Conservation (phyloP, 2,888 invertebrate species). For the Eupithecia insigniata region DNA sequence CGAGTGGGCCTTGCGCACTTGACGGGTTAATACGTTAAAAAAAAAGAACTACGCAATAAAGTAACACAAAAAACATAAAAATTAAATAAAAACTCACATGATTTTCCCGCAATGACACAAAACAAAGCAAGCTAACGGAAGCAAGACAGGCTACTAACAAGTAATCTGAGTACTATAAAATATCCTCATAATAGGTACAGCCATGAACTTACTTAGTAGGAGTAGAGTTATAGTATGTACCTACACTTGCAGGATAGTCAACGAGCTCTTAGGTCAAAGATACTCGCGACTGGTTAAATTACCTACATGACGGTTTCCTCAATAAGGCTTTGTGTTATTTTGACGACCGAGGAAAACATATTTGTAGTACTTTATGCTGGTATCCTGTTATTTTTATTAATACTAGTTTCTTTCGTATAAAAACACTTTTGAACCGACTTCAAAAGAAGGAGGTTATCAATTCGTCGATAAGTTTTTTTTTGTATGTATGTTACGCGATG, state of each 20-base stretch:
- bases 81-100: neutral
- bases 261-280: neutral
- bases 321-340: neutral
- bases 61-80: neutral
- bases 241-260: neutral
- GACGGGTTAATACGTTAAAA: too few species aligned
- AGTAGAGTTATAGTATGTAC: neutral
- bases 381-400: too few species aligned
- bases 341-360: too few species aligned
- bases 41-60: neutral
- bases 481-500: too few species aligned
- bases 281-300: neutral
- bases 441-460: too few species aligned
- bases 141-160: constrained; percentile 7
- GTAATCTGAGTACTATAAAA: constrained; percentile 4
- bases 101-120: neutral
- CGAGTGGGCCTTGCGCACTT: too few species aligned
- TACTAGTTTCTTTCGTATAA: too few species aligned
- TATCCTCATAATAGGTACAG: neutral
- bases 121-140: constrained; percentile 4
- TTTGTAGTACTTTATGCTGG: too few species aligned
- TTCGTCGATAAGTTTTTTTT: too few species aligned
- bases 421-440: too few species aligned
- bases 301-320: neutral
- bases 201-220: neutral